Percentiles rank a stretch among this genome's conserved stretches.
These are phyloP conservation scores for Leguminivora glycinivorella DNA, from an alignment of 1,140 invertebrate genomes.

Conservation along the genomic window DNA sequence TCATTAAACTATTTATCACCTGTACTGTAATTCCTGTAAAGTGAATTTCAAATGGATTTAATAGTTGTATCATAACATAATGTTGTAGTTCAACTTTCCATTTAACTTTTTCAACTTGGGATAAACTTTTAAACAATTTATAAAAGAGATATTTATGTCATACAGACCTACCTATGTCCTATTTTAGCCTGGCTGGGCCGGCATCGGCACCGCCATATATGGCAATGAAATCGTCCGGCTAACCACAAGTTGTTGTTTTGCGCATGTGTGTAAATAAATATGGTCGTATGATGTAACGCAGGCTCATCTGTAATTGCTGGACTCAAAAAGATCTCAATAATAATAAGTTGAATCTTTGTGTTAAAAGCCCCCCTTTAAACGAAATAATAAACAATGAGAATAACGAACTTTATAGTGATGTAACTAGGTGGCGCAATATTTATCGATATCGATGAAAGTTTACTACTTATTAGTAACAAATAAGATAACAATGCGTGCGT, in stretches of 20 bases:
- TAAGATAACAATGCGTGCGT: too few species aligned
- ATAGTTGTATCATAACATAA: too few species aligned
- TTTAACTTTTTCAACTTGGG: background rate
- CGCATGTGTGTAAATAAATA: constrained; percentile 15
- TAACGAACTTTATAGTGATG: constrained; percentile 20
- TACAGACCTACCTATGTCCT: background rate
- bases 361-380: background rate
- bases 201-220: background rate
- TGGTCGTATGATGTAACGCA: constrained; percentile 13
- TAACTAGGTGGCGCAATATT: background rate
- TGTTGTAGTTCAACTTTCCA: too few species aligned
- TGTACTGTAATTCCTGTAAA: too few species aligned
- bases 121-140: background rate
- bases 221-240: constrained; percentile 21
- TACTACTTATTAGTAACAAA: background rate
- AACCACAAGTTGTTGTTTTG: constrained; percentile 25
- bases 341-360: background rate
- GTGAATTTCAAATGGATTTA: too few species aligned
- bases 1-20: too few species aligned
- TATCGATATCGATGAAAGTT: constrained; percentile 34
- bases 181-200: background rate
- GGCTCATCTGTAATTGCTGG: background rate
- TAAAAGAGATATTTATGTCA: background rate
- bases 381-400: constrained; percentile 22
- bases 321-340: constrained; percentile 6